Conservation (phyloP, 2,888 invertebrate genomes). For the Drosophila parthenogenetica region DNA sequence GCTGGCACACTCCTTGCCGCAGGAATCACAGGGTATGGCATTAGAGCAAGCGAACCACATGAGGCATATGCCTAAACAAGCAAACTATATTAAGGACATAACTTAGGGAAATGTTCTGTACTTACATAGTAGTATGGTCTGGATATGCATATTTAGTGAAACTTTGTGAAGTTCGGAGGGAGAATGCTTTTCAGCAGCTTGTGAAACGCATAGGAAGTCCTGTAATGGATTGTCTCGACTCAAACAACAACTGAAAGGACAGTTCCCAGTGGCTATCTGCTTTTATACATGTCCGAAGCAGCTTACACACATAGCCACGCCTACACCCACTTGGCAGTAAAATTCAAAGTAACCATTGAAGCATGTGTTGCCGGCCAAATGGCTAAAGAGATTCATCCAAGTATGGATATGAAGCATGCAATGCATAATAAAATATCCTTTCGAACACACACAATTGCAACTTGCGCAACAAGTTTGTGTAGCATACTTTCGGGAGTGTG, state of each 20-base stretch:
- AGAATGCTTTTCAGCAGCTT: slow-evolving; percentile 41
- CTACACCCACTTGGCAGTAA: slow-evolving; percentile 21
- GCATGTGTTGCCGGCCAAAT: slow-evolving; percentile 49
- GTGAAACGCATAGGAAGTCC: slow-evolving; percentile 59
- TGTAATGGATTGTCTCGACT: slow-evolving; percentile 27
- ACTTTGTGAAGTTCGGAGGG: slow-evolving; percentile 22
- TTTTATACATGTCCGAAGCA: slow-evolving; percentile 55
- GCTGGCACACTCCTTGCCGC: slow-evolving; percentile 88
- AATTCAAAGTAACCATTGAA: slow-evolving; percentile 74
- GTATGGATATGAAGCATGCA: slow-evolving; percentile 60
- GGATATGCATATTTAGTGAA: slow-evolving; percentile 71
- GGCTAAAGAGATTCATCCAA: slow-evolving; percentile 54
- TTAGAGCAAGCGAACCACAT: slow-evolving; percentile 64
- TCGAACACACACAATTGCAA: slow-evolving; percentile 59
- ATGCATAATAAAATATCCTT: slow-evolving; percentile 69
- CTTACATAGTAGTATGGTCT: slow-evolving; percentile 73
- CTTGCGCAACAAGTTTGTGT: slow-evolving; percentile 76
- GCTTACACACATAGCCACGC: slow-evolving; percentile 4
- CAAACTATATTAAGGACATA: not conserved
- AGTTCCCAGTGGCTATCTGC: slow-evolving; percentile 12
- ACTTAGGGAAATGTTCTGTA: slow-evolving; percentile 1
- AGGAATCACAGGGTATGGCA: slow-evolving; percentile 87
- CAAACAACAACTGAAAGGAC: slow-evolving; percentile 63
- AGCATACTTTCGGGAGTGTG: slow-evolving; percentile 45
- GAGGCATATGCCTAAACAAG: slow-evolving; percentile 64